Evolutionary conservation across 2,113 vertebrate genomes (phyloP).

Genomic region (Gobiocypris rarus): DNA sequence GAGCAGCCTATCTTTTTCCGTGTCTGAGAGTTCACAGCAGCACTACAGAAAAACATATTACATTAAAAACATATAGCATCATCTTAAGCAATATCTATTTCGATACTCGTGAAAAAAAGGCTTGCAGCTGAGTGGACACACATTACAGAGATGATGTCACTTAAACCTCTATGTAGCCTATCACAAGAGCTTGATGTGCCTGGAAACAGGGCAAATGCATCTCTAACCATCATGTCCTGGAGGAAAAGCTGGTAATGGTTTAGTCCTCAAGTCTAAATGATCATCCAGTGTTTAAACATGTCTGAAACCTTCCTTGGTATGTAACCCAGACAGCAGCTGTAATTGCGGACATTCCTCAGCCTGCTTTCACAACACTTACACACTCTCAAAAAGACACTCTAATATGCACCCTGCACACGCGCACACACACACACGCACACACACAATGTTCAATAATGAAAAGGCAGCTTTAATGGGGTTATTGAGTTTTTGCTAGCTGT

Average conservation of each 20-base stretch:
- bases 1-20: neutral
- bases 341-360: slow-evolving; percentile 32
- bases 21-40: slow-evolving; percentile 4
- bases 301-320: slow-evolving; percentile 13
- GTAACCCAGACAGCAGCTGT: slow-evolving; percentile 30
- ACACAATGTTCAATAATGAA: slow-evolving; percentile 37
- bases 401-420: neutral
- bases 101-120: neutral
- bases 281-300: slow-evolving; percentile 41
- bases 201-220: neutral
- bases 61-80: too few species aligned
- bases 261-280: slow-evolving; percentile 10
- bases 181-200: neutral
- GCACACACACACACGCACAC: too few species aligned
- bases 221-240: neutral
- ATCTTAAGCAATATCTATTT: neutral
- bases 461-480: slow-evolving; percentile 1
- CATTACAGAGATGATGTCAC: neutral
- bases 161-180: neutral
- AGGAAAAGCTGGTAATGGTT: slow-evolving; percentile 21
- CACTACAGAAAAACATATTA: neutral
- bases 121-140: neutral
- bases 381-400: neutral
- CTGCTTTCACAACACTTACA: slow-evolving; percentile 24
- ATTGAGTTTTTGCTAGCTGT: slow-evolving; percentile 33